Evolutionary conservation across 2,797 vertebrate genomes (phyloP).

Genomic region (Sebastes kiyomatsui): DNA sequence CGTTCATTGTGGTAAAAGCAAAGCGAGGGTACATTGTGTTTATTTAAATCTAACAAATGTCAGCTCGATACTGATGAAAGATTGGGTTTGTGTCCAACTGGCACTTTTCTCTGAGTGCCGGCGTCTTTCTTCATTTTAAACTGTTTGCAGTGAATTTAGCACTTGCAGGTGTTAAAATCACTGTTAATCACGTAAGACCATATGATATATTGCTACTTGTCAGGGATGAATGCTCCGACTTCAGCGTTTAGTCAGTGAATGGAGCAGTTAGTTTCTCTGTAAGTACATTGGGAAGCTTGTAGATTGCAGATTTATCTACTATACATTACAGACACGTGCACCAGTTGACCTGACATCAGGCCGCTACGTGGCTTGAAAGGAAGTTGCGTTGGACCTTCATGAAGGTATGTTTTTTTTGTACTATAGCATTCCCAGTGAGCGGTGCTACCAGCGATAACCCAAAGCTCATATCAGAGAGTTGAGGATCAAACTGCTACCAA

Average conservation of each 20-base stretch:
- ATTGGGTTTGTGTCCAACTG: background rate
- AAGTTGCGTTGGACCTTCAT: slow-evolving; percentile 22
- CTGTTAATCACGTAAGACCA: background rate
- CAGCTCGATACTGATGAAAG: background rate
- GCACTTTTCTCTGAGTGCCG: background rate
- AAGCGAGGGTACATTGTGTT: background rate
- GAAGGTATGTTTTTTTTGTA: slow-evolving; percentile 11
- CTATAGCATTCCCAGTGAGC: slow-evolving; percentile 46
- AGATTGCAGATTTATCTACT: slow-evolving; percentile 5
- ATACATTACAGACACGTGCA: background rate
- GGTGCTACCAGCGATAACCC: slow-evolving; percentile 47
- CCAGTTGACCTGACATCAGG: slow-evolving; percentile 27
- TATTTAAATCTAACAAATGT: background rate
- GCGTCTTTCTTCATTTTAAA: background rate
- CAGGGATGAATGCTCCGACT: background rate
- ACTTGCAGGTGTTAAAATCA: background rate
- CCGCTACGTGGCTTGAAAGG: slow-evolving; percentile 17
- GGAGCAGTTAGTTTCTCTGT: background rate
- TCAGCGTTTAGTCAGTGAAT: background rate
- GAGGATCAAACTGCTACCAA: slow-evolving; percentile 63
- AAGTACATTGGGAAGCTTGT: background rate
- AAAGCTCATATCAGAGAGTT: slow-evolving; percentile 64
- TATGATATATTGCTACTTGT: background rate
- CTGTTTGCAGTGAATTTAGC: background rate
- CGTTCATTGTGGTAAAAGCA: background rate